Conservation (phyloP, 1,140 invertebrate genomes). For the Heliconius hermathena region DNA sequence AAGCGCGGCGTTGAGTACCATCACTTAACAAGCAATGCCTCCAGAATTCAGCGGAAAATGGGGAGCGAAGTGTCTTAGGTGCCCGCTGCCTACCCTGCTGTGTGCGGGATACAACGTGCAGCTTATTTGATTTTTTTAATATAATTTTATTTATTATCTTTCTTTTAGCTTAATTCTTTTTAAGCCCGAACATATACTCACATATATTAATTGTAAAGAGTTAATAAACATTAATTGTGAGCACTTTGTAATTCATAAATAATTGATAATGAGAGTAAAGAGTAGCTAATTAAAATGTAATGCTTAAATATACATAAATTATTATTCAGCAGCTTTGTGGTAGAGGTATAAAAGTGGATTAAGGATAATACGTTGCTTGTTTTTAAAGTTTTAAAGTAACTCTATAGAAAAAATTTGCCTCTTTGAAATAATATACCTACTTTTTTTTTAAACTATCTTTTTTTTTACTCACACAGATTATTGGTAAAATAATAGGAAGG, state of each 20-base stretch:
- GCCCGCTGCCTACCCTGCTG: no score
- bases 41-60: no score
- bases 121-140: no score
- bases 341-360: background rate
- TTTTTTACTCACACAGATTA: background rate
- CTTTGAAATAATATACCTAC: background rate
- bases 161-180: background rate
- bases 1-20: no score
- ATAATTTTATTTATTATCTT: no score
- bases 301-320: background rate
- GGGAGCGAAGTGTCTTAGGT: no score
- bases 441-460: background rate
- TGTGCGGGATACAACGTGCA: no score
- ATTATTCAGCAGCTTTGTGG: background rate
- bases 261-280: background rate
- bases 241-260: constrained; percentile 5
- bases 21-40: no score
- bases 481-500: no score
- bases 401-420: background rate
- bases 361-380: background rate
- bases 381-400: background rate
- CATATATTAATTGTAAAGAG: background rate
- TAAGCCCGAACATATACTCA: background rate
- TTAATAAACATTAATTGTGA: background rate
- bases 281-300: constrained; percentile 7